Percentiles rank a stretch among this genome's conserved stretches.
phyloP scores from a whole-genome alignment of 2,113 vertebrate genomes.

The Megaleporinus macrocephalus region DNA sequence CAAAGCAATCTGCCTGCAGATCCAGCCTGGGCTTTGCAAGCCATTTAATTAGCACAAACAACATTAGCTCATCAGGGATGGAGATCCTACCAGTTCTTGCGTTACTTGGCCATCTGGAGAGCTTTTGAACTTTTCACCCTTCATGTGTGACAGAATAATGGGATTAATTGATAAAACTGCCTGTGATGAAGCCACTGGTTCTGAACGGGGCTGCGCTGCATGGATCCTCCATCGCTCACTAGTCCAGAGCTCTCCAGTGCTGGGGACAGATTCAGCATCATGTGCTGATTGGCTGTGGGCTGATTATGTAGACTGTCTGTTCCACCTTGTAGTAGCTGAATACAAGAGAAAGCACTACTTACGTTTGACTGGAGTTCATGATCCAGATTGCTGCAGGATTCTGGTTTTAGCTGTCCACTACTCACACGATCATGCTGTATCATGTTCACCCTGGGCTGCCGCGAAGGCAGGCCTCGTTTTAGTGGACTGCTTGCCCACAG shows the following conservation, averaged over 20 bases:
- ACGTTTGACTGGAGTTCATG: background rate
- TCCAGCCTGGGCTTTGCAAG: conserved; percentile 63
- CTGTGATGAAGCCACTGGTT: background rate
- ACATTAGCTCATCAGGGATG: conserved; percentile 37
- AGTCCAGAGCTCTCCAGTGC: background rate
- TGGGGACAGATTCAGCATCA: background rate
- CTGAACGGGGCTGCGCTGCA: background rate
- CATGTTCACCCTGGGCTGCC: background rate
- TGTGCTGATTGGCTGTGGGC: no score
- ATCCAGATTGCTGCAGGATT: background rate
- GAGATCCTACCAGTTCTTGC: conserved; percentile 53
- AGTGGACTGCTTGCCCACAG: background rate
- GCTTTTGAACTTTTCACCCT: conserved; percentile 36
- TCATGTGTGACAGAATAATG: conserved; percentile 7
- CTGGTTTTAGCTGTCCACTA: background rate
- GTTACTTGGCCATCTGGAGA: conserved; percentile 52
- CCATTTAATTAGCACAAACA: conserved; percentile 63
- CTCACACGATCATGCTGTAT: background rate
- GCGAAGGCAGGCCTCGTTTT: conserved; percentile 12
- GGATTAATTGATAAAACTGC: background rate
- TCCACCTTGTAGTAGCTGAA: background rate
- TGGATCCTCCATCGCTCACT: background rate
- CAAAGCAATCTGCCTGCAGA: conserved; percentile 46
- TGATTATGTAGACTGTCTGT: background rate
- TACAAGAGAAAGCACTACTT: background rate